phyloP scores from a whole-genome alignment of 23 tunicate genomes.

The Trididemnum nubilum region DNA sequence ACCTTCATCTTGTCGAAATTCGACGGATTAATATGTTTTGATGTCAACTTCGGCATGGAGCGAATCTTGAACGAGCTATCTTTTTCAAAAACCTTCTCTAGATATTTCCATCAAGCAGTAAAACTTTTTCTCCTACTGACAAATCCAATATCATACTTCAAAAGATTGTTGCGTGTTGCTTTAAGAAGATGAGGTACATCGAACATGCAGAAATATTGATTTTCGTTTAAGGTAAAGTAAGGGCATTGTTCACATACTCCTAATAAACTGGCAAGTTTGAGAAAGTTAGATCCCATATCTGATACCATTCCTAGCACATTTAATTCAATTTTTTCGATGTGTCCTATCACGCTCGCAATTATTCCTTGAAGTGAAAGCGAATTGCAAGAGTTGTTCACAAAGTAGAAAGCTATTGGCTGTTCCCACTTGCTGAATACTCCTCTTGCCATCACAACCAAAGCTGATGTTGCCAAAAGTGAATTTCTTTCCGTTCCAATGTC shows the following conservation, averaged over 20 bases:
- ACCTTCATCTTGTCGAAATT: neutral
- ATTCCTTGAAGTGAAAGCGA: neutral
- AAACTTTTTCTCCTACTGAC: neutral
- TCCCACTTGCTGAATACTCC: neutral
- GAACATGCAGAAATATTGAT: neutral
- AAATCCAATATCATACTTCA: neutral
- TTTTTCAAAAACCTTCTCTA: neutral
- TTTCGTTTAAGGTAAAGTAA: neutral
- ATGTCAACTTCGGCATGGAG: neutral
- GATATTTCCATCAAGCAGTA: neutral
- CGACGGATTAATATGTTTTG: neutral
- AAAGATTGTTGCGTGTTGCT: neutral
- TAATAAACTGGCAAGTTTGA: neutral
- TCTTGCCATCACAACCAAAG: neutral
- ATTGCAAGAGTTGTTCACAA: neutral
- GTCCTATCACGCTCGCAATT: neutral
- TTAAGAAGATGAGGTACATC: neutral
- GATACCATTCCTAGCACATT: neutral
- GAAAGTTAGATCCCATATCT: neutral
- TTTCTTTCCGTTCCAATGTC: neutral
- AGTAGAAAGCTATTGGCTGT: neutral
- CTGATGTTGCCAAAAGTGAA: neutral
- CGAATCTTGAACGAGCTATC: neutral
- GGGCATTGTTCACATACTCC: neutral
- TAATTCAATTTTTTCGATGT: neutral